A percentile compares a stretch with the other conserved stretches of the same genome.
Evolutionary conservation across 1,140 invertebrate species (phyloP).

Genomic region (Augochlora pura): DNA sequence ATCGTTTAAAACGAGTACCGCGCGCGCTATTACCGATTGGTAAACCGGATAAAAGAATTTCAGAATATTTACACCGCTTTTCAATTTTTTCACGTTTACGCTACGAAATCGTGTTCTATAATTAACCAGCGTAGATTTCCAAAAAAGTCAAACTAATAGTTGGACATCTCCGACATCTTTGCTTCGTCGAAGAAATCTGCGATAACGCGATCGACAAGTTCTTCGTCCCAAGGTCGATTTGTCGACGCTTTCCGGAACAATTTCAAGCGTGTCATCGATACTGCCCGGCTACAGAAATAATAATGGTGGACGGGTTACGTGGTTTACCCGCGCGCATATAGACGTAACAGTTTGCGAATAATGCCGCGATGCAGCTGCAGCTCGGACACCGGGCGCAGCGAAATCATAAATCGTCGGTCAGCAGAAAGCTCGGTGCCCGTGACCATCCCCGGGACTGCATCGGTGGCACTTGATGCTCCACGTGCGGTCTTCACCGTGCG

Average conservation of each 20-base stretch:
- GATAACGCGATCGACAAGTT: too few relatives aligned
- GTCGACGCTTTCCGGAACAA: not conserved
- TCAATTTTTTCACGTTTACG: too few relatives aligned
- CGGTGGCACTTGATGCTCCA: constrained; percentile 41
- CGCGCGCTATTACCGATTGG: too few relatives aligned
- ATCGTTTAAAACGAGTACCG: too few relatives aligned
- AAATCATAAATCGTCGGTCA: constrained; percentile 64
- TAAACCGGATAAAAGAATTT: too few relatives aligned
- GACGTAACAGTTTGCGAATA: constrained; percentile 13
- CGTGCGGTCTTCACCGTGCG: constrained; percentile 54
- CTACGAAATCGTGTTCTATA: too few relatives aligned
- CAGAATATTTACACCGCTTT: too few relatives aligned
- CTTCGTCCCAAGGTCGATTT: too few relatives aligned
- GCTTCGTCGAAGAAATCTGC: too few relatives aligned
- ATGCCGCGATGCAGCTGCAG: constrained; percentile 13
- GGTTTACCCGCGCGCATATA: not conserved
- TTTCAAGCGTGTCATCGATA: not conserved
- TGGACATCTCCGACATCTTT: too few relatives aligned
- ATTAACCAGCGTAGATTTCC: too few relatives aligned
- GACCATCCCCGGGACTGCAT: constrained; percentile 37
- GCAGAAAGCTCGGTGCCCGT: constrained; percentile 42
- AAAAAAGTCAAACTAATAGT: too few relatives aligned
- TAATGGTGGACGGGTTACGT: not conserved
- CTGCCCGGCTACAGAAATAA: not conserved
- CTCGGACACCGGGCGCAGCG: constrained; percentile 20